Evolutionary conservation across 2,797 vertebrate species (phyloP), one percentile per base, ranked within the genome.

Genomic region (Coluber constrictor): DNA sequence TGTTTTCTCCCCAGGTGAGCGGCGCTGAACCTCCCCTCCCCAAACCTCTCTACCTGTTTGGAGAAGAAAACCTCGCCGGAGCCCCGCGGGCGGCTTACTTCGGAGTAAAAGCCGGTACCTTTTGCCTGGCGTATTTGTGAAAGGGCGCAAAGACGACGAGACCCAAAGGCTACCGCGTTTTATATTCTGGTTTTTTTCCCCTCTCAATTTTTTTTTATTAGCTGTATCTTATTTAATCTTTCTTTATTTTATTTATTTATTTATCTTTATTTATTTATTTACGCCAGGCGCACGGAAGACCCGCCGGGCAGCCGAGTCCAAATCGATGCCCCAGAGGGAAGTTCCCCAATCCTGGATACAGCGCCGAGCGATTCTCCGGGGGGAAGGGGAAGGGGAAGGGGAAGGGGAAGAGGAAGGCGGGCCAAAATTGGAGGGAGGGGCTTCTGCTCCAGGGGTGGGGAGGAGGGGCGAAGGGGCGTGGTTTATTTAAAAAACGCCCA

Each of bases 11-110:
- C 10, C 63, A 51, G 91, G 87, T 51, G 25, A 92, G 16, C 32
- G 25, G 61, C 0, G 20, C 13, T 9, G 11, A 23, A 27, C 32
- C 5, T 3, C 2, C 0, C 2, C 1, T 23, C 60, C 23, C 25
- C 23, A 60, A 60, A 23, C 23, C 27, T 29, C n/a, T 20, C 25
- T 6, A 47, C 23, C 4, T 27, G 32, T 79, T 20, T 23, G 70
- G 70, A 43, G 59, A 54, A 25, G 60, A 15, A 15, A 54, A 29
- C 37, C 89, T 51, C 12, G 63, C 32, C 37, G 57, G 63, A 56
- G 4, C 63, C 37, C 32, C 25, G 37, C 2, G 83, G 60, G 60
- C 27, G 47, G 23, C 55, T 92, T 60, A 51, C 87, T 89, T 54
- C 55, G 4, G 87, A 86, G 57, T 89, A 92, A 27, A 63, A 20